A percentile compares a stretch with the other conserved stretches of the same genome.
Evolutionary conservation across 2,888 invertebrate genomes (phyloP).

Genomic region (Lepas anatifera): DNA sequence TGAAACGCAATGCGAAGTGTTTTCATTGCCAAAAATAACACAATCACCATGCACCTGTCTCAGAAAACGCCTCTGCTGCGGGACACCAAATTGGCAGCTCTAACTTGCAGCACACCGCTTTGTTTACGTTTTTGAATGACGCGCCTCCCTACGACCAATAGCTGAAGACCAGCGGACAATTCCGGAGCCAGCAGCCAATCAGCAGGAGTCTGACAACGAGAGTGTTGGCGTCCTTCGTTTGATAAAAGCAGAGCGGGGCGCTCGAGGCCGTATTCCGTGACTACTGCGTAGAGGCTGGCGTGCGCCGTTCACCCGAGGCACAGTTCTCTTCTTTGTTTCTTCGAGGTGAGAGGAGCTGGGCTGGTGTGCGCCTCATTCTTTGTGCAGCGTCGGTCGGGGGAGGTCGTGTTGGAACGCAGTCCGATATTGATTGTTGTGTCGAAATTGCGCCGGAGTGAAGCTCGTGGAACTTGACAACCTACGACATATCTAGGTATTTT

Average conservation of each 20-base stretch:
- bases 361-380: no score
- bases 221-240: constrained; percentile 8
- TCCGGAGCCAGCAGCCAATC: background rate
- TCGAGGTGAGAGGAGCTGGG: background rate
- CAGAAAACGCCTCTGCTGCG: no score
- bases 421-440: background rate
- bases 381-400: background rate
- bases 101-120: no score
- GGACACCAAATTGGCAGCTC: no score
- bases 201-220: background rate
- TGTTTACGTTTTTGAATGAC: constrained; percentile 9
- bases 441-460: no score
- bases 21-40: background rate
- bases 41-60: background rate
- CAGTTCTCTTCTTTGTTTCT: background rate
- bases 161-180: no score
- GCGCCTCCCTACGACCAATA: background rate
- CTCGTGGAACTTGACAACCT: no score
- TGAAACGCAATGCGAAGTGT: no score
- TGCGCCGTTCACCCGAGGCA: background rate
- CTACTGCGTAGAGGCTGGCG: background rate
- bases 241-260: background rate
- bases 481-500: no score
- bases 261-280: background rate
- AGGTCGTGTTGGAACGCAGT: no score